These are phyloP conservation scores for Notamacropus eugenii DNA, from an alignment of 2,797 vertebrate genomes.

Conservation along the genomic window DNA sequence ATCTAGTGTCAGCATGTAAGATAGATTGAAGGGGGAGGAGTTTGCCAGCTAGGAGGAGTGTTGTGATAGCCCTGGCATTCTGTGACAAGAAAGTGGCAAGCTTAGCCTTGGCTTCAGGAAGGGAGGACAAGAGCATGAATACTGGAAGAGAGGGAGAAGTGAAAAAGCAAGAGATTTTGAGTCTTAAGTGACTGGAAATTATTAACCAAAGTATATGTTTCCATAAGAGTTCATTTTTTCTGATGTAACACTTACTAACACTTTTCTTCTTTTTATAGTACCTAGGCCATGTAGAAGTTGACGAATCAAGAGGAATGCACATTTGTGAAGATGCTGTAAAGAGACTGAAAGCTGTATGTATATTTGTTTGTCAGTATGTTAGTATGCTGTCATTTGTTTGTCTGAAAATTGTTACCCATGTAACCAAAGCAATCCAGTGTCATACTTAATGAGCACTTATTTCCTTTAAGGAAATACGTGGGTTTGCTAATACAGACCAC, in stretches of 20 bases:
- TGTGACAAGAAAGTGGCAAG: background rate
- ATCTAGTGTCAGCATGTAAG: background rate
- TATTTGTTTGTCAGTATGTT: slow-evolving; percentile 73
- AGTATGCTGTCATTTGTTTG: slow-evolving; percentile 59
- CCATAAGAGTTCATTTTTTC: background rate
- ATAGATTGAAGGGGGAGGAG: background rate
- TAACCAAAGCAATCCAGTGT: slow-evolving; percentile 52
- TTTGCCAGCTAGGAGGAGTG: too few species aligned
- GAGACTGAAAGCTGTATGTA: slow-evolving; percentile 98
- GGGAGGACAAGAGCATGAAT: background rate
- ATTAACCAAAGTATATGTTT: background rate
- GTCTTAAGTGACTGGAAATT: background rate
- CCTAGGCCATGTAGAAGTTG: slow-evolving; percentile 98
- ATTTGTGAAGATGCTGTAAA: slow-evolving; percentile 99
- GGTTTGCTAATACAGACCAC: slow-evolving; percentile 48
- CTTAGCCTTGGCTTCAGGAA: background rate
- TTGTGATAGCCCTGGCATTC: background rate
- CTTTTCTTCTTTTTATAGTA: slow-evolving; percentile 88
- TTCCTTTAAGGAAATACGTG: slow-evolving; percentile 72
- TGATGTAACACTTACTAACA: background rate
- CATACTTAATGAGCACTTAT: slow-evolving; percentile 68
- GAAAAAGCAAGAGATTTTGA: background rate
- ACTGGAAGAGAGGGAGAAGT: background rate
- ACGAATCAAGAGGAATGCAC: slow-evolving; percentile 99
- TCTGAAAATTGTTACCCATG: slow-evolving; percentile 41